phyloP scores from a whole-genome alignment of 2,797 vertebrate genomes.

The Neosilurus hyrtlii region DNA sequence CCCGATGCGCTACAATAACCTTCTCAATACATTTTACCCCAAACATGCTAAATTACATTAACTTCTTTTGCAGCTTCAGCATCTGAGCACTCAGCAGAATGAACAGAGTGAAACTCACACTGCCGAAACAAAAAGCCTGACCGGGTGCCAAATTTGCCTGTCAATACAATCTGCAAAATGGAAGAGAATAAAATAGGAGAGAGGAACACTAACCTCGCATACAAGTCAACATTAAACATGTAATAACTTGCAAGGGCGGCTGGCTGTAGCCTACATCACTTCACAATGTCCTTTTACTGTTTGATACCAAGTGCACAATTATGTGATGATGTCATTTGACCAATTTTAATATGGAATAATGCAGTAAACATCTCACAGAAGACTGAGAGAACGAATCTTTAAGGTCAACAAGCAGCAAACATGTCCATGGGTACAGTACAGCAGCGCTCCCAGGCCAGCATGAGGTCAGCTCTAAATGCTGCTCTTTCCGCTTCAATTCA shows the following conservation, averaged over 20 bases:
- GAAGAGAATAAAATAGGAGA: constrained; percentile 45
- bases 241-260: not conserved
- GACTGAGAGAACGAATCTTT: not conserved
- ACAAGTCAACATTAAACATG: not conserved
- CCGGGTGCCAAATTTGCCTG: constrained; percentile 59
- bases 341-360: not conserved
- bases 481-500: constrained; percentile 48
- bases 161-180: constrained; percentile 62
- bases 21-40: not conserved
- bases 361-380: not conserved
- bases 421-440: constrained; percentile 1
- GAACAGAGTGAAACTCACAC: constrained; percentile 51
- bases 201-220: constrained; percentile 46
- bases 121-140: constrained; percentile 55
- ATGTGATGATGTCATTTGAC: not conserved
- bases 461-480: constrained; percentile 41
- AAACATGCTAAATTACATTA: not conserved
- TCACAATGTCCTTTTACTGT: not conserved
- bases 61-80: constrained; percentile 41
- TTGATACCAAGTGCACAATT: not conserved
- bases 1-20: not conserved
- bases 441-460: constrained; percentile 6
- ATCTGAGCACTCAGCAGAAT: constrained; percentile 58
- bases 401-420: not conserved
- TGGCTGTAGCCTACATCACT: not conserved